Base-by-base conservation (phyloP, 2,797 vertebrate genomes). In the Linurgus olivaceus region DNA sequence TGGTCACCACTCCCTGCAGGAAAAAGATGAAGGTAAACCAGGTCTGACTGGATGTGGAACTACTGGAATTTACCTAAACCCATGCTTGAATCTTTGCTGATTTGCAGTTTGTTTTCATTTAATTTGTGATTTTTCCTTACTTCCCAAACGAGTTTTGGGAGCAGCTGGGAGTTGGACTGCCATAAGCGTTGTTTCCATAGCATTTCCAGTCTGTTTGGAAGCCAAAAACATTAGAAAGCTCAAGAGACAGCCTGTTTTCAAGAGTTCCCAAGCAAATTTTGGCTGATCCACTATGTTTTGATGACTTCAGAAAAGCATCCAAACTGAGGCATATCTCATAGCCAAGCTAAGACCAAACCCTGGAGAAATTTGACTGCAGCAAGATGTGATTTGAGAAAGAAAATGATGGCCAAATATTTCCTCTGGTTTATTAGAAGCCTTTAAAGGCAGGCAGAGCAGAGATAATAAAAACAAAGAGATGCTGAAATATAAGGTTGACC, bases 131-230 rank as follows among this genome's bases (percentile, higher is more conserved):
- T 88, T 92, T 90, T 83, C 28, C 35, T 70, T 52, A 8, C 55
- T 40, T 92, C 50, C 48, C 63, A 86, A 83, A n/a, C 47, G 68
- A 90, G 42, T 37, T 79, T 63, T 87, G 77, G 81, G 44, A 91
- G 74, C 83, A 94, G 75, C 72, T 68, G 47, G 73, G 61, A 92
- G 65, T 82, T 65, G 77, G 78, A 85, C 90, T 77, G 82, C 57
- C 88, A 81, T 68, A 89, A 90, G 18, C 62, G 77, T 74, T 94
- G 91, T 96, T 97, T 96, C 91, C 94, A 92, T 96, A 87, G 85
- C 87, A 90, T 91, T 96, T 88, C 76, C 85, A 96, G 77, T 45
- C 90, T 94, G 85, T 63, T 9, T 86, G 50, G 80, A 88, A 97
- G 95, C 92, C 94, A 96, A 79, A 88, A 94, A 63, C 70, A 68